Evolutionary conservation across 1,140 invertebrate species (phyloP), one percentile per base, ranked within the genome.

Genomic region (Cotesia vestalis): DNA sequence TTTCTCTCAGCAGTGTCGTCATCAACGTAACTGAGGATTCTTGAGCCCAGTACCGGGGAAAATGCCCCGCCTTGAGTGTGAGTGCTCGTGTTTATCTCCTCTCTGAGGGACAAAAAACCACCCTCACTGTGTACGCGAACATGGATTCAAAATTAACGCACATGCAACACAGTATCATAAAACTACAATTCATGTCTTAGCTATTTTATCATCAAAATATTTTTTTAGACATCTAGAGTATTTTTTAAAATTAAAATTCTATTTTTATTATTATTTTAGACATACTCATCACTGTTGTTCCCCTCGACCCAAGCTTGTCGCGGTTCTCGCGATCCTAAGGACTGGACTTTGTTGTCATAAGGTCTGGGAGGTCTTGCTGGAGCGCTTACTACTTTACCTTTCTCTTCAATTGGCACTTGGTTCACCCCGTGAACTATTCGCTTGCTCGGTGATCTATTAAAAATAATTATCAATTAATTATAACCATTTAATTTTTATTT

Each of bases 281-380:
- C 91, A 85, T 88, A 94, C 90, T 94, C 92, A 78, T 94, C 92
- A 74, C 90, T 91, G 72, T 86, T 85, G 75, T 87, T 87, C 77
- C 89, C 88, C 81, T 93, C 92, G 59, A 90, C 91, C 94, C 94
- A 95, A 4, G 94, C 94, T 85, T 91, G 91, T 71, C 92, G 89
- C 4, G 93, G 94, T 81, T 93, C 90, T 35, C 91, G 88, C 14
- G 91, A 86, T 17, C 90, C 88, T 59, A 92, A 86, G 35, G 91
- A 92, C 62, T 91, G 92, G 4, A 93, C 91, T 83, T 93, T 93
- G 81, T 93, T 92, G 82, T 93, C 91, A 79, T 92, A 90, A 4
- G 90, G 87, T 73, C 91, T 87, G 69, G 90, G 83, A 4, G 91
- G 89, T 78, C 88, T 80, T 46, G 84, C 85, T 53, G 88, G 81